Evolutionary conservation across 2,113 vertebrate genomes (phyloP), one percentile per base, ranked within the genome.

Genomic region (Mystacornis crossleyi): DNA sequence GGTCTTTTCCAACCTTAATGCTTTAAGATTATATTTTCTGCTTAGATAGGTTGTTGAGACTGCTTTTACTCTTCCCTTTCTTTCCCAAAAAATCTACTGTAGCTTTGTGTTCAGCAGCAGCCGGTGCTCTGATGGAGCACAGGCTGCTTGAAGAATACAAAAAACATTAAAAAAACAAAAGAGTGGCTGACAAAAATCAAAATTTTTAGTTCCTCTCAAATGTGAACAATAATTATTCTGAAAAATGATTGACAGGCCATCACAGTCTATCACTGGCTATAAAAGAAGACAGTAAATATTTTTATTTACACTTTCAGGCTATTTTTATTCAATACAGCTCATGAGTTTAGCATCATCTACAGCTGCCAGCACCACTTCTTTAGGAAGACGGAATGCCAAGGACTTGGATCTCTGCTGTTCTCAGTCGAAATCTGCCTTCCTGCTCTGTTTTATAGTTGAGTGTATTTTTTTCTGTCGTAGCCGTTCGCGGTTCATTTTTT

Each of bases 401-500:
- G 71, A 2, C 43, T 90, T 67, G 2, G 3, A 12, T 17, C 50
- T 28, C 53, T 24, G 66, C 17, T 40, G 25, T 16, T 42, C 85
- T 98, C 97, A 98, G 94, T 98, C 98, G 1, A 97, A 40, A 21
- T 97, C 96, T 14, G 95, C 95, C 51, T 69, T 97, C 83, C 98
- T 97, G 93, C 95, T 97, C 51, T 95, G 97, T 74, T 99, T 99
- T 89, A 97, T 57, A n/a, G 55, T 16, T 4, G 98, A 98, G 67
- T 95, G 91, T 11, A 98, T 97, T 95, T 89, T 98, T 29, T 99
- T 99, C 89, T 98, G 98, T 33, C 95, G 91, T 12, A 99, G 97
- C 47, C 98, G 98, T 74, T 98, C 98, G 21, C 97, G 97, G 79
- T 98, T 98, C 97, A 94, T 96, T 61, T 94, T 98, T 93, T 99